phyloP scores from a whole-genome alignment of 2,888 invertebrate genomes.

The Trimorus sp. region DNA sequence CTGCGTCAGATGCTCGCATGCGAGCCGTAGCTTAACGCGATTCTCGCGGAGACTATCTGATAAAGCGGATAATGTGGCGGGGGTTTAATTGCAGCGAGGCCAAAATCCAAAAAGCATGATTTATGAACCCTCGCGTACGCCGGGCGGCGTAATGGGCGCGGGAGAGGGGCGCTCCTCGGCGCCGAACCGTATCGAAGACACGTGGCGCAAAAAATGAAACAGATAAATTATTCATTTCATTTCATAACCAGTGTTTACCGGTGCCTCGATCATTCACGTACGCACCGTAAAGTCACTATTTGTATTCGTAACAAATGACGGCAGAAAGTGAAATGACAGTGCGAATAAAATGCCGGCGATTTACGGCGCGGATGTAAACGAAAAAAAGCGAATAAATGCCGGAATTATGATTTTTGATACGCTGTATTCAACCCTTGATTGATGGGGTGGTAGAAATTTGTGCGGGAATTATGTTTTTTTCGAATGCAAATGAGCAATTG shows the following conservation, averaged over 20 bases:
- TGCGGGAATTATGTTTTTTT: constrained; percentile 12
- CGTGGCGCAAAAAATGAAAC: constrained; percentile 60
- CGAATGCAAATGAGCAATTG: constrained; percentile 7
- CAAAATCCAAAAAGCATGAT: constrained; percentile 67
- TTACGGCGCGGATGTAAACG: constrained; percentile 17
- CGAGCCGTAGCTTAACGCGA: constrained; percentile 30
- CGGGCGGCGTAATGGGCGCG: constrained; percentile 45
- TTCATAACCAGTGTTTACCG: constrained; percentile 56
- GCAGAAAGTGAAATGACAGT: constrained; percentile 24
- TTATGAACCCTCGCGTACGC: constrained; percentile 56
- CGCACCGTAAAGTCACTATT: constrained; percentile 34
- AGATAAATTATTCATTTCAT: constrained; percentile 59
- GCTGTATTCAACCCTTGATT: constrained; percentile 19
- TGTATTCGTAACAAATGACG: constrained; percentile 39
- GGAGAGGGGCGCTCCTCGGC: constrained; percentile 31
- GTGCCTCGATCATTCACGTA: constrained; percentile 32
- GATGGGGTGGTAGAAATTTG: constrained; percentile 21
- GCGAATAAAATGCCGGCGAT: constrained; percentile 25
- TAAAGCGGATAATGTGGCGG: constrained; percentile 58
- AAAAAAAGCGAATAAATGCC: constrained; percentile 15
- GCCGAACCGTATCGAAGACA: constrained; percentile 58
- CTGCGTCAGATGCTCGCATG: constrained; percentile 27
- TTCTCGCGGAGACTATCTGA: constrained; percentile 40
- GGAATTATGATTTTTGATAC: constrained; percentile 36
- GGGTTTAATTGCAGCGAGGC: constrained; percentile 58